phyloP scores from a whole-genome alignment of 2,113 vertebrate genomes.

The Grammatotria lemairii region DNA sequence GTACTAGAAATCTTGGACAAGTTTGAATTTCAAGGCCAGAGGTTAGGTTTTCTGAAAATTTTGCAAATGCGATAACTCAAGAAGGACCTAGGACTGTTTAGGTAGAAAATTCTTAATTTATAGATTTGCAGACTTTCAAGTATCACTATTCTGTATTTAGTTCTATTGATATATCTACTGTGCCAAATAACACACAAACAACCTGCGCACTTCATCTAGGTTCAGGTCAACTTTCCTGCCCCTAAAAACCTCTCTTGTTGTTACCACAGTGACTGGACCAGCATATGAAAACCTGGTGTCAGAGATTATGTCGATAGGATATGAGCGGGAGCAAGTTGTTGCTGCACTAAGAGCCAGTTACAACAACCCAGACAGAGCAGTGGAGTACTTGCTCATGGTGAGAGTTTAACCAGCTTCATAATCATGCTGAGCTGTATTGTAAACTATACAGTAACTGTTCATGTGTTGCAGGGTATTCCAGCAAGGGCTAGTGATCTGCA shows the following conservation, averaged over 20 bases:
- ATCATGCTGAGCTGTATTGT: background rate
- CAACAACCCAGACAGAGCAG: constrained; percentile 76
- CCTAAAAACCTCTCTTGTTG: background rate
- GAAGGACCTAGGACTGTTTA: background rate
- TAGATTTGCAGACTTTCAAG: background rate
- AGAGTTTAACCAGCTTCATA: background rate
- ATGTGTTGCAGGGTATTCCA: constrained; percentile 59
- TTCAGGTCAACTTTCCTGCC: background rate
- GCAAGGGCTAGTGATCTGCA: constrained; percentile 44
- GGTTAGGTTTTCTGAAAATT: background rate
- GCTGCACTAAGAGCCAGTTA: constrained; percentile 71
- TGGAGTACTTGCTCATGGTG: constrained; percentile 75
- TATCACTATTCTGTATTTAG: background rate
- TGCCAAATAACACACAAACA: background rate
- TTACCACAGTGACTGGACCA: constrained; percentile 68
- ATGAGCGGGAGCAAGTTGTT: constrained; percentile 70
- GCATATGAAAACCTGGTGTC: constrained; percentile 75
- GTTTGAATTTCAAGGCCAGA: background rate
- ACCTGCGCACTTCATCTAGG: background rate
- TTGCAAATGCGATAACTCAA: background rate
- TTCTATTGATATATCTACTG: background rate
- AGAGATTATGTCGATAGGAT: constrained; percentile 77
- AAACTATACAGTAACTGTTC: background rate
- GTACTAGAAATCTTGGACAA: background rate
- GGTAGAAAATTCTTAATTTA: background rate